Conservation (phyloP, 2,113 vertebrate species). For the Meles meles region DNA sequence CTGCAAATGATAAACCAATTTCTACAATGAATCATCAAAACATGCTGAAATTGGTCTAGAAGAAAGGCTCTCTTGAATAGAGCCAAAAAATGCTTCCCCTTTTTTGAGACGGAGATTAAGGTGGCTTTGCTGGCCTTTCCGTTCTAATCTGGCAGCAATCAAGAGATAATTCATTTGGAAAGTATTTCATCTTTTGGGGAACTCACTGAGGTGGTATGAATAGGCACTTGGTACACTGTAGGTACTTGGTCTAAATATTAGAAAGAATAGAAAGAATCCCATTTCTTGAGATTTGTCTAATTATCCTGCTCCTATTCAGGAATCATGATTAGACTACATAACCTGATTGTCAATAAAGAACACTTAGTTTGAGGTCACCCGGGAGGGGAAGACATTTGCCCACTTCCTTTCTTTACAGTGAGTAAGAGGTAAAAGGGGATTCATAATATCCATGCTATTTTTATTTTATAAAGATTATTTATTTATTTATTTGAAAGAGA, state of each 20-base stretch:
- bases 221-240: not conserved
- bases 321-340: constrained; percentile 5
- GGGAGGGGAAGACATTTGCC: not conserved
- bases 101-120: constrained; percentile 17
- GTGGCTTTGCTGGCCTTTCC: not conserved
- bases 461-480: not conserved
- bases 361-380: not conserved
- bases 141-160: not conserved
- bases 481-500: too few relatives aligned
- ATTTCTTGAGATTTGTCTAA: not conserved
- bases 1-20: not conserved
- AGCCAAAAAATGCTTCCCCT: not conserved
- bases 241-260: not conserved
- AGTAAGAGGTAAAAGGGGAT: not conserved
- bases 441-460: not conserved
- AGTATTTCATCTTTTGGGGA: not conserved
- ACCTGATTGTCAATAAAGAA: not conserved
- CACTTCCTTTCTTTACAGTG: not conserved
- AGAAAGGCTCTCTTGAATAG: not conserved
- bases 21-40: constrained; percentile 29
- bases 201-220: not conserved
- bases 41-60: not conserved
- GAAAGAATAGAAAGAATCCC: not conserved
- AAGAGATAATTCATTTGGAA: not conserved
- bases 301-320: not conserved